A percentile compares a stretch with the other conserved stretches of the same genome.
Conservation (phyloP, 1,140 invertebrate genomes). For the Cataglyphis hispanica region DNA sequence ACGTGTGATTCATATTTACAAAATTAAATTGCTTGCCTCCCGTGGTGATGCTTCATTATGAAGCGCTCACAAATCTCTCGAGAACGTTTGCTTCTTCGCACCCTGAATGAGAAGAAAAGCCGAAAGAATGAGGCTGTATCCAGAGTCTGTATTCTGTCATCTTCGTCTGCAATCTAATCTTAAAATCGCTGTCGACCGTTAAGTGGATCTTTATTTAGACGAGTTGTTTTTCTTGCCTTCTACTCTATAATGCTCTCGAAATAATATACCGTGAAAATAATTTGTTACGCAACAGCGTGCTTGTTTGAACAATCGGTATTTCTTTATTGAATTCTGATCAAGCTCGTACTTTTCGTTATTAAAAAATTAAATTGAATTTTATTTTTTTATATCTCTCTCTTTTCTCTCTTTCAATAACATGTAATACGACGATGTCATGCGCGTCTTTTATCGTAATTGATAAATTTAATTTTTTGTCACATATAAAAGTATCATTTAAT, state of each 20-base stretch:
- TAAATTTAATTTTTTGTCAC: not conserved
- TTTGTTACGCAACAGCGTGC: constrained; percentile 21
- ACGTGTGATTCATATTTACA: not conserved
- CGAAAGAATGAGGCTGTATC: constrained; percentile 1
- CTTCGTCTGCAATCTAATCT: constrained; percentile 56
- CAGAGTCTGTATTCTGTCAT: not conserved
- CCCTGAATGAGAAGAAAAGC: constrained; percentile 13
- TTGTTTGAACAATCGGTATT: not conserved
- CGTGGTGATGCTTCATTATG: constrained; percentile 31
- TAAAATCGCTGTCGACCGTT: constrained; percentile 62
- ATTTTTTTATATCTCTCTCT: too few relatives aligned
- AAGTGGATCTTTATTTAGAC: constrained; percentile 50
- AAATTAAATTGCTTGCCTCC: constrained; percentile 36
- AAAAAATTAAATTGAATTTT: not conserved
- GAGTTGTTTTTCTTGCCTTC: constrained; percentile 55
- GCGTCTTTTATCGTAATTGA: not conserved
- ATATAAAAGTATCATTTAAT: constrained; percentile 16
- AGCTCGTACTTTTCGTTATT: not conserved
- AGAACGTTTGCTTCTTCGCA: not conserved
- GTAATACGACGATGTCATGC: not conserved
- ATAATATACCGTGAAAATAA: constrained; percentile 51
- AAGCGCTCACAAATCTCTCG: not conserved
- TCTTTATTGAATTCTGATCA: not conserved
- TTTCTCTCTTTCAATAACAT: too few relatives aligned
- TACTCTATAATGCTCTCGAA: constrained; percentile 37